phyloP scores from a whole-genome alignment of 2,797 vertebrate genomes.

The Chloroceryle amazona region DNA sequence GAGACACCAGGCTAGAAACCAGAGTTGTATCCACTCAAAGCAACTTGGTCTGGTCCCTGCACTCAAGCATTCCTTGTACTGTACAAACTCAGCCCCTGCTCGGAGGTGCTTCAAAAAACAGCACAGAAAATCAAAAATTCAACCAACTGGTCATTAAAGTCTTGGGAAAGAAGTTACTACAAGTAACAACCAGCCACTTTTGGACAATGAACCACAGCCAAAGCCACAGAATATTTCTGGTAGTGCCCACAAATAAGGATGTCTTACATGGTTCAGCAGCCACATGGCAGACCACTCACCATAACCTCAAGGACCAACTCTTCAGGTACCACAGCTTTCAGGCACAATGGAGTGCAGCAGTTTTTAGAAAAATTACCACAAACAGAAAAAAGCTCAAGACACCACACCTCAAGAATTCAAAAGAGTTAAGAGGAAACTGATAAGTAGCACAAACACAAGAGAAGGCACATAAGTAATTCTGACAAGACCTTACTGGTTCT shows the following conservation, averaged over 20 bases:
- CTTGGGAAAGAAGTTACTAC: not conserved
- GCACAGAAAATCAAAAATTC: not conserved
- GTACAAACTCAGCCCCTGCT: not conserved
- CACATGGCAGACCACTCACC: not conserved
- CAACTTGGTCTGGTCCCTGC: not conserved
- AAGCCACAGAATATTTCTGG: not conserved
- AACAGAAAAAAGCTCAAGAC: not conserved
- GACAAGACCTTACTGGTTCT: constrained; percentile 22
- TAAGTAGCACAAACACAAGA: not conserved
- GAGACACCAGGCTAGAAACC: not conserved
- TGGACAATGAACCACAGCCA: not conserved
- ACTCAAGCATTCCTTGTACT: fast-evolving
- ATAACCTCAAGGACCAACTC: fast-evolving
- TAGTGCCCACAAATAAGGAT: not conserved
- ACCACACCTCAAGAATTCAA: not conserved
- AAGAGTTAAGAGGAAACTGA: not conserved
- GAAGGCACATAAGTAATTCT: constrained; percentile 1
- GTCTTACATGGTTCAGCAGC: not conserved
- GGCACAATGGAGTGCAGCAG: not conserved
- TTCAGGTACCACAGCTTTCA: not conserved
- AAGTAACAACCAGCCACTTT: not conserved
- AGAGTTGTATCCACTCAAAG: not conserved
- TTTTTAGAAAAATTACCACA: not conserved
- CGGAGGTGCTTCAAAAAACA: not conserved
- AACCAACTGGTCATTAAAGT: not conserved